Conservation (phyloP, 2,888 invertebrate genomes). For the Epiblema foenella region DNA sequence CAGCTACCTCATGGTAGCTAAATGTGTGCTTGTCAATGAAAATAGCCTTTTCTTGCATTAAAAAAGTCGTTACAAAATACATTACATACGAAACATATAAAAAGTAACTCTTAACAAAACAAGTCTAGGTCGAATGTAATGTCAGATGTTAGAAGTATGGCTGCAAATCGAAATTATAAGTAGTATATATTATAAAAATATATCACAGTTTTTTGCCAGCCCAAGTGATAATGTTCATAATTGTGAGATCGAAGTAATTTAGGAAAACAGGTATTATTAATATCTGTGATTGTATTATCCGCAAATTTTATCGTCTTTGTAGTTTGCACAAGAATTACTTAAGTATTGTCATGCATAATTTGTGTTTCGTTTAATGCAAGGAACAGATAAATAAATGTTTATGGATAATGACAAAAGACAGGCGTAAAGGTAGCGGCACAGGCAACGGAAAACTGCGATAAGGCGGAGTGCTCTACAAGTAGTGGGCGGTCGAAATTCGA, state of each 20-base stretch:
- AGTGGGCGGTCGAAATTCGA: slow-evolving; percentile 38
- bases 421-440: slow-evolving; percentile 49
- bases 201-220: slow-evolving; percentile 82
- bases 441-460: slow-evolving; percentile 54
- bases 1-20: slow-evolving; percentile 73
- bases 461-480: slow-evolving; percentile 48
- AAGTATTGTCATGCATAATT: not conserved
- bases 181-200: slow-evolving; percentile 77
- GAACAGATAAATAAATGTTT: slow-evolving; percentile 1
- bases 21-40: slow-evolving; percentile 47
- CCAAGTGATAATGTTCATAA: slow-evolving; percentile 62
- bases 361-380: not conserved
- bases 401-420: slow-evolving; percentile 15
- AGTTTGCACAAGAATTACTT: slow-evolving; percentile 8
- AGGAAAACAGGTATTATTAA: not conserved
- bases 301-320: slow-evolving; percentile 6
- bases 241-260: slow-evolving; percentile 58
- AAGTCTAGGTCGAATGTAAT: slow-evolving; percentile 61
- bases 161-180: slow-evolving; percentile 61
- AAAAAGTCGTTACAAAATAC: slow-evolving; percentile 39
- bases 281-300: not conserved
- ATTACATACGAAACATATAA: slow-evolving; percentile 41
- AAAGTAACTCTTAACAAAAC: slow-evolving; percentile 44
- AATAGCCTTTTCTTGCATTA: slow-evolving; percentile 32
- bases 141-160: slow-evolving; percentile 57